These are phyloP conservation scores for Camponotus floridanus DNA, from an alignment of 1,140 invertebrate genomes.

Conservation along the genomic window DNA sequence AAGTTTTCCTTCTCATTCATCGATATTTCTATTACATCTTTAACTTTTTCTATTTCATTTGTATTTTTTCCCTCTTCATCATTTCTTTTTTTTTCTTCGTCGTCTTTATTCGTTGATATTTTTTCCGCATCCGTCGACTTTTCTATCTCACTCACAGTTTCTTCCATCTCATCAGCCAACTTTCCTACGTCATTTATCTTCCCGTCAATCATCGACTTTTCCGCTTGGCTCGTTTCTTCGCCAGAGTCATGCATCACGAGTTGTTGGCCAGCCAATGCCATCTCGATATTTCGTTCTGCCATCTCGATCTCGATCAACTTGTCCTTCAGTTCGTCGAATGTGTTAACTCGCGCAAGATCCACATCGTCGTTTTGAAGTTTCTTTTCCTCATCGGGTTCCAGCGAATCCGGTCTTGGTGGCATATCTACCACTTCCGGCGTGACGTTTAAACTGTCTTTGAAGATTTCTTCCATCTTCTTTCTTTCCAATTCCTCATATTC, in stretches of 20 bases:
- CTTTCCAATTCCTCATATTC: constrained; percentile 21
- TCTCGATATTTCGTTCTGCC: constrained; percentile 75
- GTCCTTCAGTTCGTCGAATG: constrained; percentile 62
- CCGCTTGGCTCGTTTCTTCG: constrained; percentile 17
- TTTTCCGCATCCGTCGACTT: not conserved
- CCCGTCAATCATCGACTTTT: constrained; percentile 12
- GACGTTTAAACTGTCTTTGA: constrained; percentile 78
- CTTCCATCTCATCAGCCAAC: constrained; percentile 3
- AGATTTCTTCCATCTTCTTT: constrained; percentile 64
- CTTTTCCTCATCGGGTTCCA: constrained; percentile 63
- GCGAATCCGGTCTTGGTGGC: constrained; percentile 71
- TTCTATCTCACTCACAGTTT: constrained; percentile 3
- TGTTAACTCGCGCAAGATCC: constrained; percentile 9
- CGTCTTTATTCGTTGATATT: not conserved
- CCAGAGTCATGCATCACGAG: not conserved
- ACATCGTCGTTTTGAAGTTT: not conserved
- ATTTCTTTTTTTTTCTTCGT: not conserved
- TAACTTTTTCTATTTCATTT: not conserved
- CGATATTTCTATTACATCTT: constrained; percentile 14
- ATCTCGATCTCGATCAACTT: constrained; percentile 79
- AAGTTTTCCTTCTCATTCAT: not conserved
- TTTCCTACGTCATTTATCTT: constrained; percentile 28
- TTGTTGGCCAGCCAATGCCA: constrained; percentile 57
- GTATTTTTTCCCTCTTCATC: not conserved
- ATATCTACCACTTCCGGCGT: constrained; percentile 71